Evolutionary conservation across 2,888 invertebrate genomes (phyloP).

Genomic region (Calameuta pallipes): DNA sequence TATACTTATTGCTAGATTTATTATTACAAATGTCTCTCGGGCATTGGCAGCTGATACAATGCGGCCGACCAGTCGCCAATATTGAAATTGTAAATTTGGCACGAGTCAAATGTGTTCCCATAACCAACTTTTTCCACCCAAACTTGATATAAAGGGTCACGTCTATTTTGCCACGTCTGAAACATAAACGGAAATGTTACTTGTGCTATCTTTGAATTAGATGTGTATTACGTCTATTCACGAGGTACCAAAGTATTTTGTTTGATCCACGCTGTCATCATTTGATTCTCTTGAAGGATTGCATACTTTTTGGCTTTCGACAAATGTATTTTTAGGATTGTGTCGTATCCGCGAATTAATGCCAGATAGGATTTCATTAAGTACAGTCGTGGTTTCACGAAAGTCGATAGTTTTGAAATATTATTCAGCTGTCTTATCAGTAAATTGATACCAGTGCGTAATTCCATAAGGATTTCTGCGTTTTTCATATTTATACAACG

Average conservation of each 20-base stretch:
- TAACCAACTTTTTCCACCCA: conserved; percentile 45
- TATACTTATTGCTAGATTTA: neutral
- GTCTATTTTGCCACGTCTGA: conserved; percentile 29
- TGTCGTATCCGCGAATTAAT: conserved; percentile 26
- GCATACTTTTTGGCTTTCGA: conserved; percentile 34
- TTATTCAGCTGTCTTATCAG: conserved; percentile 26
- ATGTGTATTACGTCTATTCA: conserved; percentile 19
- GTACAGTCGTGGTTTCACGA: conserved; percentile 39
- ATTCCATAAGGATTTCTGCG: conserved; percentile 25
- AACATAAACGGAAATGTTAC: conserved; percentile 6
- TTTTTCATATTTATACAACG: conserved; percentile 42
- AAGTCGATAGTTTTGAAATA: conserved; percentile 10
- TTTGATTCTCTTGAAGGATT: conserved; percentile 28
- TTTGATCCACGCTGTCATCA: conserved; percentile 37
- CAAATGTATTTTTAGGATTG: conserved; percentile 17
- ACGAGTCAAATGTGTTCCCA: conserved; percentile 39
- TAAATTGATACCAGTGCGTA: conserved; percentile 21
- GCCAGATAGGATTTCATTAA: conserved; percentile 40
- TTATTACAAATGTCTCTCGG: conserved; percentile 31
- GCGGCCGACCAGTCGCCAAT: conserved; percentile 43
- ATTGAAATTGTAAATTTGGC: conserved; percentile 41
- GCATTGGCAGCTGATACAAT: conserved; percentile 44
- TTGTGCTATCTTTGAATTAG: conserved; percentile 11
- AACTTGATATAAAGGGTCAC: neutral
- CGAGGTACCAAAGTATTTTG: conserved; percentile 30